Evolutionary conservation across 2,113 vertebrate genomes (phyloP).

Genomic region (Pao palembangensis): DNA sequence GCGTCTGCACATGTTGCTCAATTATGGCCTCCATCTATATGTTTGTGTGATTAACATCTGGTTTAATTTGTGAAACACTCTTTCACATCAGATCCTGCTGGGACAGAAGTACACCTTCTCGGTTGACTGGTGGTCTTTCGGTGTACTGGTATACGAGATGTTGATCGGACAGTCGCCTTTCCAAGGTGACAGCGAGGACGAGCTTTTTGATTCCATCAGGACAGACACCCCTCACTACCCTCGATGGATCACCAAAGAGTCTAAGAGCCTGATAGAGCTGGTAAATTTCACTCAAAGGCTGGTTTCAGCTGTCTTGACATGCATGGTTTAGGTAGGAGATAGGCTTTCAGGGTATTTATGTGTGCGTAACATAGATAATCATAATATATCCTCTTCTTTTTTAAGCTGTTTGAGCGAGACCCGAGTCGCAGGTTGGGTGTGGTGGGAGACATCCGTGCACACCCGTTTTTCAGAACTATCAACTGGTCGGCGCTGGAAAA

Average conservation of each 20-base stretch:
- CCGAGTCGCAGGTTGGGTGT: slow-evolving; percentile 83
- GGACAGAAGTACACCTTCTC: slow-evolving; percentile 93
- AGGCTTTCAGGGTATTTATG: neutral
- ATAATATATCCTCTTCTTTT: slow-evolving; percentile 23
- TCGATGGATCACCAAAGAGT: slow-evolving; percentile 91
- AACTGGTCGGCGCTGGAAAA: slow-evolving; percentile 87
- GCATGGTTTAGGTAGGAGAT: neutral
- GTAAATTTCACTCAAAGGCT: slow-evolving; percentile 50
- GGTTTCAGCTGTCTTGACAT: neutral
- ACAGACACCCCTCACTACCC: slow-evolving; percentile 89
- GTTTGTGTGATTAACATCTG: no score
- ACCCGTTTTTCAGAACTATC: slow-evolving; percentile 89
- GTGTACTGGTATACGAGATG: slow-evolving; percentile 96
- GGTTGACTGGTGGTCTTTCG: slow-evolving; percentile 99
- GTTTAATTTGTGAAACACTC: slow-evolving; percentile 1
- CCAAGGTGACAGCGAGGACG: slow-evolving; percentile 94
- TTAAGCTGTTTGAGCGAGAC: slow-evolving; percentile 92
- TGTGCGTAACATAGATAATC: neutral
- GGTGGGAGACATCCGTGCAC: slow-evolving; percentile 82
- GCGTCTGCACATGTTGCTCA: neutral
- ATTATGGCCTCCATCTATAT: no score
- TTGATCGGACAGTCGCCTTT: slow-evolving; percentile 97
- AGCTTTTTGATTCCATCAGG: slow-evolving; percentile 95
- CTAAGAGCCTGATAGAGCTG: slow-evolving; percentile 88
- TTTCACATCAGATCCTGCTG: slow-evolving; percentile 81